Base-by-base conservation (phyloP, 2,113 vertebrate genomes). In the Tiliqua scincoides region DNA sequence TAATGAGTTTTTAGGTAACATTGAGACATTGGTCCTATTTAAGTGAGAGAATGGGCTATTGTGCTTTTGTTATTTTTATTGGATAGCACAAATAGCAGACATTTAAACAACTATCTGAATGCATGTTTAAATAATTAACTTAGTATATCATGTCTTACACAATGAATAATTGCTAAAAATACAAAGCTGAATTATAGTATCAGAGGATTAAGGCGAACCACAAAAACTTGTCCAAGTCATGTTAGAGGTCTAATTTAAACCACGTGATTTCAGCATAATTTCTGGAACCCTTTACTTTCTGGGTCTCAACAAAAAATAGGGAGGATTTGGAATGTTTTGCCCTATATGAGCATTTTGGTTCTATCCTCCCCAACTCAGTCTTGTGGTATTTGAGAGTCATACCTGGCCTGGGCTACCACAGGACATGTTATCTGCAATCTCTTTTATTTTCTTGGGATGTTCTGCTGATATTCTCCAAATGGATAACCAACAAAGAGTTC, bases 91-190 rank as follows among this genome's bases (percentile, higher is more conserved):
- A 95, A 90, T 57, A 93, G 86, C 15, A 0, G 90, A 90, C 79
- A 90, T 92, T 93, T 94, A 84, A 93, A 87, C 82, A 92, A 94
- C 87, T 92, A 88, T 92, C 81, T 89, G 93, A 92, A 84, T 78
- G 73, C 88, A 94, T 84, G 88, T 94, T 94, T 95, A 94, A 95
- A 78, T 62, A 88, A 93, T 94, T 91, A 95, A 82, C 83, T 76
- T 83, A 91, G 86, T 86, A 74, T 84, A 90, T 67, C 0, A 52
- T 37, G 83, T 68, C 86, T 85, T 89, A 88, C n/a, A 72, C 6
- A 54, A 88, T 76, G 37, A 63, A 87, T 83, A 23, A 77, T 35
- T 74, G 1, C 32, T 89, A 79, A 75, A 83, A 80, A 92, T 81
- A 89, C 90, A 27, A 92, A 93, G 88, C 63, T 76, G 76, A 95